These are phyloP conservation scores for Gymnorhina tibicen DNA, from an alignment of 2,113 vertebrate genomes.

Conservation along the genomic window DNA sequence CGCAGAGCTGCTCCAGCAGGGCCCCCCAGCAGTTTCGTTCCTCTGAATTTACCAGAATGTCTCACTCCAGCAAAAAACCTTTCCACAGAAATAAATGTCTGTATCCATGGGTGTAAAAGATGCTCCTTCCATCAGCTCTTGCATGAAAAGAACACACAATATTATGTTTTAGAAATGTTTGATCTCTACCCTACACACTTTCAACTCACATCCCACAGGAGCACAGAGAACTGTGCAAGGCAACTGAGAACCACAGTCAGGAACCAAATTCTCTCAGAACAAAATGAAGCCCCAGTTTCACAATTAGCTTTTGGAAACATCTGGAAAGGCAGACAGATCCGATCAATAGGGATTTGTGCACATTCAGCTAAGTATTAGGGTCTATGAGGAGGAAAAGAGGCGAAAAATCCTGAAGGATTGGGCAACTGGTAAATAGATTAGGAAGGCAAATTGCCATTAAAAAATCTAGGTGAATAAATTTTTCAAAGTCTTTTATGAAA, in stretches of 20 bases:
- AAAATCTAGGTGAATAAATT: not conserved
- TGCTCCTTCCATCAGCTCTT: not conserved
- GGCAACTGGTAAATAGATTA: not conserved
- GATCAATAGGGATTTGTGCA: not conserved
- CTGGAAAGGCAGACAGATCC: not conserved
- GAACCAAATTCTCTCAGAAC: not conserved
- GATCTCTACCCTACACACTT: not conserved
- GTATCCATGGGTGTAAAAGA: not conserved
- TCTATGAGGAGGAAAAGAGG: not conserved
- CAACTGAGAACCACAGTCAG: not conserved
- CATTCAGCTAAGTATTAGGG: not conserved
- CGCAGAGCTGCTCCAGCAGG: not conserved
- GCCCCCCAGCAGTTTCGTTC: not conserved
- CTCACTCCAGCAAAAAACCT: not conserved
- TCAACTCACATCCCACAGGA: not conserved
- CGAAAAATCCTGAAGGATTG: not conserved
- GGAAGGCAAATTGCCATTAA: not conserved
- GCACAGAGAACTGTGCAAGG: not conserved
- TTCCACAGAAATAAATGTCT: not conserved
- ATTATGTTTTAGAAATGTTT: not conserved
- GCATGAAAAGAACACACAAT: not conserved
- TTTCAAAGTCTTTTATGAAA: not conserved
- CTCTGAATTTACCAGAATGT: not conserved
- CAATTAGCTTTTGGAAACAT: not conserved
- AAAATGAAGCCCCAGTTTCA: not conserved